phyloP scores from a whole-genome alignment of 2,888 invertebrate genomes.

The Emesis russula region DNA sequence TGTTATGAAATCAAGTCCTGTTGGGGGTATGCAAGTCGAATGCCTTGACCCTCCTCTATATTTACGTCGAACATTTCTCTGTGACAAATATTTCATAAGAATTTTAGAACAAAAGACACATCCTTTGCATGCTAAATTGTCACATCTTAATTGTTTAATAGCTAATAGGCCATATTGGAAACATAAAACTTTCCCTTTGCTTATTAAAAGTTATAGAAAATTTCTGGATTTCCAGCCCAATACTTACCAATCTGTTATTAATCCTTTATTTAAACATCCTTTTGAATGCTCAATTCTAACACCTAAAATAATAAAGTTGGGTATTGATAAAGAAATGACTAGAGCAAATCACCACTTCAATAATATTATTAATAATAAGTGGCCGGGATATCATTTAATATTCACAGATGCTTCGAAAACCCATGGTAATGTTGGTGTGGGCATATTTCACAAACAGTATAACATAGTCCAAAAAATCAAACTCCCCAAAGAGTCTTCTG shows the following conservation, averaged over 20 bases:
- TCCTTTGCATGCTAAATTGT: not conserved
- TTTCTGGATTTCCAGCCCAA: not conserved
- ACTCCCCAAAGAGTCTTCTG: not conserved
- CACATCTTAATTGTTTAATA: not conserved
- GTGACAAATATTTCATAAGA: conserved; percentile 13
- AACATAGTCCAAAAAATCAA: conserved; percentile 1
- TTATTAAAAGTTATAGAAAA: not conserved
- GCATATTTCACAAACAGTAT: not conserved
- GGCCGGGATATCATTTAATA: not conserved
- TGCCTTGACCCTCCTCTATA: conserved; percentile 16
- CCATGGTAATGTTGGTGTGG: not conserved
- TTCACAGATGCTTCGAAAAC: not conserved
- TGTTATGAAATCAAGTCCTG: conserved; percentile 45
- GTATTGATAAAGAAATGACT: not conserved
- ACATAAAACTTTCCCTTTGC: not conserved
- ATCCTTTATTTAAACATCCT: not conserved
- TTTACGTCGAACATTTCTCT: conserved; percentile 33
- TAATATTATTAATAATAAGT: not conserved
- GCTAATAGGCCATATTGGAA: not conserved
- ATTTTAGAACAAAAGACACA: not conserved
- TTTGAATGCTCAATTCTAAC: not conserved
- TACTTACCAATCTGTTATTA: not conserved
- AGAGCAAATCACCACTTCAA: not conserved
- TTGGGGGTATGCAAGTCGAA: conserved; percentile 71
- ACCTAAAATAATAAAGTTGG: not conserved